These are phyloP conservation scores for Chymomyza amoena DNA, from an alignment of 2,888 invertebrate species.

Conservation along the genomic window DNA sequence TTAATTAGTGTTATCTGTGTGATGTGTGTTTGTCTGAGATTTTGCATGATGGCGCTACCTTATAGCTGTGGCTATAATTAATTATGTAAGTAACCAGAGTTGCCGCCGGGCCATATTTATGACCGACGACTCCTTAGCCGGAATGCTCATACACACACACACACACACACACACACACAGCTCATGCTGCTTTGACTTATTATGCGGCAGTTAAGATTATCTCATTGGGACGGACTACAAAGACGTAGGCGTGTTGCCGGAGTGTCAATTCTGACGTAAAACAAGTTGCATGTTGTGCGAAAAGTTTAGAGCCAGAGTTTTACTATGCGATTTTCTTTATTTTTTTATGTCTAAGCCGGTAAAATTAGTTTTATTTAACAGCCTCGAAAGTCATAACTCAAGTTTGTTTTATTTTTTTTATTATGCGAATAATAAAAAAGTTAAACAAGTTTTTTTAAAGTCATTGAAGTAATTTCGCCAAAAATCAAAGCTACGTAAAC, in stretches of 20 bases:
- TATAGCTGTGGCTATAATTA: conserved; percentile 42
- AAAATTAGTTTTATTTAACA: neutral
- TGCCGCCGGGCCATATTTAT: neutral
- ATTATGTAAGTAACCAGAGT: conserved; percentile 64
- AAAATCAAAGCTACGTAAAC: too few relatives aligned
- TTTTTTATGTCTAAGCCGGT: neutral
- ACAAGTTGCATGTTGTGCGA: neutral
- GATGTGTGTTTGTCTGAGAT: neutral
- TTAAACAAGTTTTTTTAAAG: conserved; percentile 20
- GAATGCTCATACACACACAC: conserved; percentile 60
- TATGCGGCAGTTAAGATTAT: conserved; percentile 52
- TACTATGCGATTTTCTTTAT: neutral
- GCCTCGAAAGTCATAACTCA: conserved; percentile 6
- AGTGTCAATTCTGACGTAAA: neutral
- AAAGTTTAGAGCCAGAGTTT: neutral
- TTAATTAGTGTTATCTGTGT: conserved; percentile 46
- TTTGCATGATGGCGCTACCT: neutral
- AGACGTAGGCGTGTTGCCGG: neutral
- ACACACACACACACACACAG: neutral
- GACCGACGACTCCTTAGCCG: neutral
- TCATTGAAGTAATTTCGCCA: neutral
- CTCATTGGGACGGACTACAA: conserved; percentile 36
- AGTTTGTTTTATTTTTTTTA: conserved; percentile 39
- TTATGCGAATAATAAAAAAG: conserved; percentile 44
- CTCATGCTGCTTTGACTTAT: conserved; percentile 42